phyloP scores from a whole-genome alignment of 2,888 invertebrate genomes.

The Vannuccia rotundouncinata region DNA sequence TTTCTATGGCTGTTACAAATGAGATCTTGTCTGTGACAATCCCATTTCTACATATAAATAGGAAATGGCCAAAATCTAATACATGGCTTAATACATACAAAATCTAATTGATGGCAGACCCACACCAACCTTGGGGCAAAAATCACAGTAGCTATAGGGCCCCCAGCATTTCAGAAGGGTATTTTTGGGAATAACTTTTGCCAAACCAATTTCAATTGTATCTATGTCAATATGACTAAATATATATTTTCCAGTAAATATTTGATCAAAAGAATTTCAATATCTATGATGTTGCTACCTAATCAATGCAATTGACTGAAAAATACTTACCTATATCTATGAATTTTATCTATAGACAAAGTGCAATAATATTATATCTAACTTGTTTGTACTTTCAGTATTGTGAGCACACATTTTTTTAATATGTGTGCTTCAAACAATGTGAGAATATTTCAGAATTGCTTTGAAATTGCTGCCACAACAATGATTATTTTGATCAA shows the following conservation, averaged over 20 bases:
- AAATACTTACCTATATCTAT: neutral
- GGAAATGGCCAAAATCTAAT: no score
- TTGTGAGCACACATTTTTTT: neutral
- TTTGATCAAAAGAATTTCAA: conserved; percentile 17
- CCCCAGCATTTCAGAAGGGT: conserved; percentile 2
- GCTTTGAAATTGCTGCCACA: conserved; percentile 11
- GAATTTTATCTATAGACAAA: neutral
- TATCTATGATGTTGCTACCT: conserved; percentile 26
- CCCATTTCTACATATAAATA: no score
- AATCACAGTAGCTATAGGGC: conserved; percentile 23
- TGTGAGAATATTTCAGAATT: neutral
- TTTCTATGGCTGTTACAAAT: no score
- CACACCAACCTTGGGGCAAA: conserved; percentile 21
- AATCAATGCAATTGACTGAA: neutral
- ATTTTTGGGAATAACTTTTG: conserved; percentile 1
- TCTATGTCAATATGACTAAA: conserved; percentile 21
- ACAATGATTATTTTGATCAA: conserved; percentile 11
- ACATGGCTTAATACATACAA: no score
- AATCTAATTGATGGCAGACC: no score
- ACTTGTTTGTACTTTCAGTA: neutral
- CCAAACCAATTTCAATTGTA: neutral
- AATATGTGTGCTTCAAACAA: conserved; percentile 17
- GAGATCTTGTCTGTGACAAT: no score
- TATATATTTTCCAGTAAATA: conserved; percentile 23
- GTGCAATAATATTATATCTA: neutral